A percentile compares a stretch with the other conserved stretches of the same genome.
phyloP scores from a whole-genome alignment of 1,140 invertebrate species.

The Brachionus paranguensis region DNA sequence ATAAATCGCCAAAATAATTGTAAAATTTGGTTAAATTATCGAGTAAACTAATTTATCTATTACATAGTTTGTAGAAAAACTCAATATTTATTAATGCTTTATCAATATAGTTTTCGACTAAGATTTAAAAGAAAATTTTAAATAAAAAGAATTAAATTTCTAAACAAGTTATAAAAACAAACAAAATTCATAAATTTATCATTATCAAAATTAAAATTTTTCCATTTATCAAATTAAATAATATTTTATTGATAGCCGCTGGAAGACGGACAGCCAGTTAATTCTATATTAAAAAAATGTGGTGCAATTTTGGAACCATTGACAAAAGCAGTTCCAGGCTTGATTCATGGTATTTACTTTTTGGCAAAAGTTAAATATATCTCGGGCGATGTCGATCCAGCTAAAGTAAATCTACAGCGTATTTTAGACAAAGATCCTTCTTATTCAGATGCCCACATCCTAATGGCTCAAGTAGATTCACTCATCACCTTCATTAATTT shows the following conservation, averaged over 20 bases:
- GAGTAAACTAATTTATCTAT: too few species aligned
- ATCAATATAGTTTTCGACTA: too few species aligned
- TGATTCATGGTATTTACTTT: slow-evolving; percentile 67
- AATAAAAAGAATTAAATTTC: too few species aligned
- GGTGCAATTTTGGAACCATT: slow-evolving; percentile 67
- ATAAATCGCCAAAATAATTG: too few species aligned
- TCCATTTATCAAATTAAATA: slow-evolving; percentile 8
- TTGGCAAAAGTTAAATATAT: slow-evolving; percentile 73
- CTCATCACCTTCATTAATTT: neutral
- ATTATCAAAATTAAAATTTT: neutral
- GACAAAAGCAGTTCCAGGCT: slow-evolving; percentile 72
- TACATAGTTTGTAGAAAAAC: too few species aligned
- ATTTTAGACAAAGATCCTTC: slow-evolving; percentile 70
- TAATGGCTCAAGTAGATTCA: slow-evolving; percentile 68
- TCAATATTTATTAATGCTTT: too few species aligned
- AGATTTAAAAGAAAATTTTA: too few species aligned
- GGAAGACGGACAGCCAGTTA: slow-evolving; percentile 55
- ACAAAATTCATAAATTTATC: neutral
- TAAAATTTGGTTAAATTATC: too few species aligned
- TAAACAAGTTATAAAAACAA: neutral
- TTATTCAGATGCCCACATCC: slow-evolving; percentile 72
- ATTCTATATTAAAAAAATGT: slow-evolving; percentile 58
- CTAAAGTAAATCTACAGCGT: slow-evolving; percentile 61
- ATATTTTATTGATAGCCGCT: slow-evolving; percentile 48
- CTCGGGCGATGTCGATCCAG: slow-evolving; percentile 63